Evolutionary conservation across 1,140 invertebrate genomes (phyloP), one percentile per base, ranked within the genome.

Genomic region (Trissolcus basalis): DNA sequence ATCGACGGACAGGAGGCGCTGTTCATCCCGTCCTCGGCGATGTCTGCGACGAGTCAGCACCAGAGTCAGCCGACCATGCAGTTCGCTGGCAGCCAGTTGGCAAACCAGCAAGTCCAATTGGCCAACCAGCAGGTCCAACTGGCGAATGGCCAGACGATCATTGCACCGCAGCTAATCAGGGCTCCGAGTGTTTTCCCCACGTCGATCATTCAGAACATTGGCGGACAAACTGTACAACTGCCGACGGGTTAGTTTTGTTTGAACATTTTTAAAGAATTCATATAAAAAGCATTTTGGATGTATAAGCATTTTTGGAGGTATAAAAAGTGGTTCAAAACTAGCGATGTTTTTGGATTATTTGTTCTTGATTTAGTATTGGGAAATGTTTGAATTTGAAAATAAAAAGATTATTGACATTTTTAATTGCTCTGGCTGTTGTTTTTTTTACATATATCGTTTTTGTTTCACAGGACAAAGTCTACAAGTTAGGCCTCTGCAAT

Each of bases 1-100:
- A 94, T 97, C 5, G 96, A 97, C 86, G 96, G 96, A 0, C 96
- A 97, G 82, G 96, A 97, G 82, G 95, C 96, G 0, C 90, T 97
- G 15, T 95, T 97, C 84, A 95, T 96, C 81, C 96, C 95, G 45
- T 92, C 86, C 41, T 91, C 84, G 0, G 87, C 88, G 5, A 90
- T 86, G 81, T 83, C 85, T 2, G 82, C 82, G 0, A 79, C 82
- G 3, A 80, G 61, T 12, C 86, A 87, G 72, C 87, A 87, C 56
- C 87, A 88, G 33, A 58, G 77, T 0, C 85, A 86, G 33, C 83
- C 86, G 0, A 79, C 86, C 0, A 87, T 88, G 86, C 87, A 88
- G 33, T 88, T 88, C 32, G 80, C 85, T 64, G 87, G 87, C 55
- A 88, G 87, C 6, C 89, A 91, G 51, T 89, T 85, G 69, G 87